Percentiles rank a stretch among this genome's conserved stretches.
These are phyloP conservation scores for Luidia sarsii DNA, from an alignment of 53 echinoderm and acorn worm genomes.

Conservation along the genomic window DNA sequence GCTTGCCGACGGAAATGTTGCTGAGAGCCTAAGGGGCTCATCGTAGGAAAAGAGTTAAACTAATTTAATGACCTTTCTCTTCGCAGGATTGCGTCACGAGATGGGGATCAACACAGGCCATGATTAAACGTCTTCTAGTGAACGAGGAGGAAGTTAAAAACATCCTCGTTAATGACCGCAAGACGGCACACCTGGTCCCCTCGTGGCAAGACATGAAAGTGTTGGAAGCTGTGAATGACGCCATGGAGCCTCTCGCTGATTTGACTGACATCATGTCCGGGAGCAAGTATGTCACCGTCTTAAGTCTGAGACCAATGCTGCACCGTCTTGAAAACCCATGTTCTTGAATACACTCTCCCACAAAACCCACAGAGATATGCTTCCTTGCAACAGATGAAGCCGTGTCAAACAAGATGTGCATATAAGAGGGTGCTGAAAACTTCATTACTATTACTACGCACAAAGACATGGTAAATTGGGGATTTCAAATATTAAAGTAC, in stretches of 20 bases:
- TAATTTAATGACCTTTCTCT: not conserved
- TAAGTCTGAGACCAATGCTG: slow-evolving; percentile 40
- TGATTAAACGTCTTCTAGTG: slow-evolving; percentile 38
- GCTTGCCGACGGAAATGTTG: too few relatives aligned
- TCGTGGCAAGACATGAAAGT: slow-evolving; percentile 31
- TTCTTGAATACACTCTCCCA: too few relatives aligned
- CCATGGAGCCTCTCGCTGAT: slow-evolving; percentile 36
- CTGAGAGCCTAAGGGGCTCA: too few relatives aligned
- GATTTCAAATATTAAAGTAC: too few relatives aligned
- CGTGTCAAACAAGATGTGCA: too few relatives aligned
- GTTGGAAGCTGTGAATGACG: slow-evolving; percentile 28
- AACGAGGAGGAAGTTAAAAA: slow-evolving; percentile 34
- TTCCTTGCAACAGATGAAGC: too few relatives aligned
- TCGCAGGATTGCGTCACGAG: slow-evolving; percentile 38
- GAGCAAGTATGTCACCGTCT: slow-evolving; percentile 48
- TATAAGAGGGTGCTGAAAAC: too few relatives aligned
- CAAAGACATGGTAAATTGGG: too few relatives aligned
- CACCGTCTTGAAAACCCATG: slow-evolving; percentile 39
- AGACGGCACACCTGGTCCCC: slow-evolving; percentile 35
- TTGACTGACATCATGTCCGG: slow-evolving; percentile 51
- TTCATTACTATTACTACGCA: too few relatives aligned
- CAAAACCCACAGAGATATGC: too few relatives aligned
- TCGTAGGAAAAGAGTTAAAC: too few relatives aligned
- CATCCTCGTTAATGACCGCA: slow-evolving; percentile 29
- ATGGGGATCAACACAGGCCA: slow-evolving; percentile 50